Conservation (phyloP, 2,888 invertebrate genomes). For the Caenorhabditis angaria region DNA sequence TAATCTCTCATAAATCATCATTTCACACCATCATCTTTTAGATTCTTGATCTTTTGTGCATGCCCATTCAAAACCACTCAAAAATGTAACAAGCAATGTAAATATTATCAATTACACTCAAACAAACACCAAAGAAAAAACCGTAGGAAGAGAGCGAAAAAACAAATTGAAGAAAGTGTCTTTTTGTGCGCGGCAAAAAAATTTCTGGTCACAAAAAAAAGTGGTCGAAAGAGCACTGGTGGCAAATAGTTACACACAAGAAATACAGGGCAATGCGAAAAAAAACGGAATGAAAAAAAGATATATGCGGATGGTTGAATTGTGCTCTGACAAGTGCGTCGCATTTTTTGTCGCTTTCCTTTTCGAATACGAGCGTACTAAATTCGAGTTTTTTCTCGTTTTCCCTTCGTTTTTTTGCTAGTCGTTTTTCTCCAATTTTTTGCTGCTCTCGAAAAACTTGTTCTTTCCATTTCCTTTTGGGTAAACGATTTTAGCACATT, state of each 20-base stretch:
- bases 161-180: no score
- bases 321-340: background rate
- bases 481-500: background rate
- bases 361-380: background rate
- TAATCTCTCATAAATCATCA: no score
- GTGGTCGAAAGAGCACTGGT: background rate
- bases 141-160: background rate
- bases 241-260: background rate
- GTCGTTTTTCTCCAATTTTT: background rate
- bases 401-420: background rate
- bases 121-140: conserved; percentile 2
- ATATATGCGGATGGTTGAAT: background rate
- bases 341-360: background rate
- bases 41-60: background rate
- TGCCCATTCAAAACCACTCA: background rate
- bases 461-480: conserved; percentile 4
- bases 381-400: background rate
- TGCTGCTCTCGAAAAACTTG: background rate
- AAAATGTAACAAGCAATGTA: conserved; percentile 2
- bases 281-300: background rate
- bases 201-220: background rate
- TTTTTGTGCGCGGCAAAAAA: no score
- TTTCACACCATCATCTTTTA: no score
- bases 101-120: conserved; percentile 2
- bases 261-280: background rate